A percentile compares a stretch with the other conserved stretches of the same genome.
Evolutionary conservation across 2,113 vertebrate species (phyloP).

Genomic region (Ceyx margarethae): DNA sequence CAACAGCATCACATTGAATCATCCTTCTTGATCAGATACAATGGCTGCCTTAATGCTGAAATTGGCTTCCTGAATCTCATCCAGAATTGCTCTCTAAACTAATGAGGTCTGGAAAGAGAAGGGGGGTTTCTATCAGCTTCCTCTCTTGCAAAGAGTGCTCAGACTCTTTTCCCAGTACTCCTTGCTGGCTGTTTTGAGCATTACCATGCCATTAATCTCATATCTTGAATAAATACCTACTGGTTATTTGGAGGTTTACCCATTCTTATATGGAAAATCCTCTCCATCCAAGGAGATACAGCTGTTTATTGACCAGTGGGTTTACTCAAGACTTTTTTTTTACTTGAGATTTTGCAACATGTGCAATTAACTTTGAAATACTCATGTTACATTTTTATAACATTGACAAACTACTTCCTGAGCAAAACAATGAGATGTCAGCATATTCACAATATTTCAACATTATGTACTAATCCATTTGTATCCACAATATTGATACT

Average conservation of each 20-base stretch:
- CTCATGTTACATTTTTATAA: too few species aligned
- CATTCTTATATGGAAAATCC: not conserved
- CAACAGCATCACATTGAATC: accelerated
- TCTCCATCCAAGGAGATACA: not conserved
- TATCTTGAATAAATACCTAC: not conserved
- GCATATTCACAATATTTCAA: too few species aligned
- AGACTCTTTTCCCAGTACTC: not conserved
- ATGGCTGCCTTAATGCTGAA: not conserved
- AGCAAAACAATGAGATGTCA: too few species aligned
- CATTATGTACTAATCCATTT: too few species aligned
- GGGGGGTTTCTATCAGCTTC: not conserved
- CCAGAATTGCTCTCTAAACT: not conserved
- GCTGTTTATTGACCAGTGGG: not conserved
- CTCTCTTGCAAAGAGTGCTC: not conserved
- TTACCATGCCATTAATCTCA: not conserved
- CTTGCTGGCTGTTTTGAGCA: not conserved
- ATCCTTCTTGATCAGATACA: not conserved
- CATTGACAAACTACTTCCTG: too few species aligned
- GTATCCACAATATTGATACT: not conserved
- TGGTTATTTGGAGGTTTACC: not conserved
- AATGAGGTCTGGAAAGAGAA: not conserved
- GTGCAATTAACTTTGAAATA: not conserved
- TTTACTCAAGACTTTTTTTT: not conserved
- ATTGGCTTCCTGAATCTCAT: not conserved
- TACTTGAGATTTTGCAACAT: not conserved